phyloP scores from a whole-genome alignment of 2,797 vertebrate species.

The Myoxocephalus aenaeus region DNA sequence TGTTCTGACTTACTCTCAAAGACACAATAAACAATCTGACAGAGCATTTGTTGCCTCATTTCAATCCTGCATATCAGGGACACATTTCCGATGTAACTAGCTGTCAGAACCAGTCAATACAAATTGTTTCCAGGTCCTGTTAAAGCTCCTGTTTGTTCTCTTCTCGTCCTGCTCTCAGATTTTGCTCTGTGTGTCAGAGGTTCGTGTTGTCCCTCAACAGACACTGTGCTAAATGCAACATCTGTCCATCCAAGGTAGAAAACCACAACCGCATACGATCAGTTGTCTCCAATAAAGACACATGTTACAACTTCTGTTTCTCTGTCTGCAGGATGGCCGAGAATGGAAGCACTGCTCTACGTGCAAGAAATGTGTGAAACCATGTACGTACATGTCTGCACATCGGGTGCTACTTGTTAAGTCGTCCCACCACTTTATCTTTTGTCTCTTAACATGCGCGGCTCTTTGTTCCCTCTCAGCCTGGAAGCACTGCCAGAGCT shows the following conservation, averaged over 20 bases:
- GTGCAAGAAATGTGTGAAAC: slow-evolving; percentile 94
- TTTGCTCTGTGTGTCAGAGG: slow-evolving; percentile 89
- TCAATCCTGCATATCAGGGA: not conserved
- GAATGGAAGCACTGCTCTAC: slow-evolving; percentile 91
- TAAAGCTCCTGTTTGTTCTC: not conserved
- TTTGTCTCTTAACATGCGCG: not conserved
- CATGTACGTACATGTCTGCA: slow-evolving; percentile 83
- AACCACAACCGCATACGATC: too few relatives aligned
- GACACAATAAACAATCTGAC: not conserved
- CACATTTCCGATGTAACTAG: not conserved
- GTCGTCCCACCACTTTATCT: not conserved
- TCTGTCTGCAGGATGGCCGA: slow-evolving; percentile 87
- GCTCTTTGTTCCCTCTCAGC: slow-evolving; percentile 77
- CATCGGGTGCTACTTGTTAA: not conserved
- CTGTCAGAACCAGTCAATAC: not conserved
- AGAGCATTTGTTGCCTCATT: not conserved
- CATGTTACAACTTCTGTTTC: not conserved
- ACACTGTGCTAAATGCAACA: slow-evolving; percentile 90
- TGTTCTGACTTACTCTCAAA: not conserved
- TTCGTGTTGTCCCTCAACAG: slow-evolving; percentile 89
- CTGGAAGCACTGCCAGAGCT: slow-evolving; percentile 90
- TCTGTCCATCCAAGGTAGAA: slow-evolving; percentile 94
- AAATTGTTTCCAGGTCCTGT: too few relatives aligned
- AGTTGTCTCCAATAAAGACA: not conserved
- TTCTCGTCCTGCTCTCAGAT: slow-evolving; percentile 74